phyloP scores from a whole-genome alignment of 2,113 vertebrate genomes.

The Bambusicola thoracicus region DNA sequence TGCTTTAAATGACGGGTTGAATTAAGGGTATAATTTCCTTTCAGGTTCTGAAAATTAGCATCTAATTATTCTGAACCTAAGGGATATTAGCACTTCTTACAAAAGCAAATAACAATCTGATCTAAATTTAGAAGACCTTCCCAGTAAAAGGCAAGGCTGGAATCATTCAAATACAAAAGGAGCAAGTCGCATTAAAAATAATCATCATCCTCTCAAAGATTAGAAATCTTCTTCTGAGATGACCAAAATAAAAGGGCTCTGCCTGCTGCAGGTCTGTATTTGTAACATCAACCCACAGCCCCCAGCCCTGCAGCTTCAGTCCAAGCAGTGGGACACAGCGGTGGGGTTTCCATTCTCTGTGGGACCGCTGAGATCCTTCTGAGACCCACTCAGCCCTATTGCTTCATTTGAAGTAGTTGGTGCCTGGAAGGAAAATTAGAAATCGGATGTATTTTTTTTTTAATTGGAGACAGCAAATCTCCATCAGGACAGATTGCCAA shows the following conservation, averaged over 20 bases:
- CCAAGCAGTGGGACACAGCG: not conserved
- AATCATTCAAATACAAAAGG: not conserved
- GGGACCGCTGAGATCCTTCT: not conserved
- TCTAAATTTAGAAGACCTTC: not conserved
- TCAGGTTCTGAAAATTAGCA: constrained; percentile 39
- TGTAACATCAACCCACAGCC: not conserved
- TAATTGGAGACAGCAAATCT: not conserved
- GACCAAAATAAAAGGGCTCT: not conserved
- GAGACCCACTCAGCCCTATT: not conserved
- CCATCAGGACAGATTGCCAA: not conserved
- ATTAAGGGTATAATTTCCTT: constrained; percentile 31
- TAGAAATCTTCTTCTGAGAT: not conserved
- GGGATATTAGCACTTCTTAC: not conserved
- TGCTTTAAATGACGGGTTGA: not conserved
- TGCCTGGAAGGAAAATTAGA: not conserved
- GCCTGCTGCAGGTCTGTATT: not conserved
- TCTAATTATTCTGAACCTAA: constrained; percentile 41
- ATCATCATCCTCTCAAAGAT: not conserved
- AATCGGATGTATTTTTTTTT: not conserved
- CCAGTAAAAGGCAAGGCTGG: not conserved
- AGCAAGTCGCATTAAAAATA: not conserved
- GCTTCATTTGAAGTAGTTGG: not conserved
- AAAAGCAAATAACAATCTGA: not conserved
- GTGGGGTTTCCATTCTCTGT: not conserved
- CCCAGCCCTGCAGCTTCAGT: not conserved